Evolutionary conservation across 2,797 vertebrate genomes (phyloP), one percentile per base, ranked within the genome.

Genomic region (Platalea minor): DNA sequence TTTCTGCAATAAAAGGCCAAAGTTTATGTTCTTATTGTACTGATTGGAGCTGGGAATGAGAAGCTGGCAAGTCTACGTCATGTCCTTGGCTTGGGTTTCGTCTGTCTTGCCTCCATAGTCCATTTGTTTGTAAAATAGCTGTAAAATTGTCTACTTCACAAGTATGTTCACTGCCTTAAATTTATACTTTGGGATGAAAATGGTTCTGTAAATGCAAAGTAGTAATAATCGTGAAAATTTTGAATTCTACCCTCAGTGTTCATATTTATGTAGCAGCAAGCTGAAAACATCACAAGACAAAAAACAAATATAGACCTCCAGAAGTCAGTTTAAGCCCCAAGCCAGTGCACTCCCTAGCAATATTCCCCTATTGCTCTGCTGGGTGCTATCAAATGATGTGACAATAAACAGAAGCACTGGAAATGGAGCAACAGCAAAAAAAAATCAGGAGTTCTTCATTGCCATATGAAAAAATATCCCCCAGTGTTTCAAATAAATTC

Each of bases 401-500:
- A 88, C 70, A 96, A 94, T 91, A 86, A 96, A 87, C 50, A 76
- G 85, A 92, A 45, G 67, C 31, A 31, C 48, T 91, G 51, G 25
- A 91, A 94, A 87, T 33, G 28, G 54, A 92, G 48, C 25, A 93
- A 93, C 51, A 84, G 78, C 21, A 63, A 72, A 78, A 87, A 14
- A 14, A 65, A 13, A 57, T 57, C 69, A 56, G 82, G 33, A 91
- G 43, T 3, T 86, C 51, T 90, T 91, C 48, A 84, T 43, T 93
- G 57, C 11, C 89, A 39, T 69, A 88, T 70, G 78, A 95, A 96
- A 95, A 91, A 53, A n/a, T 39, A 85, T 83, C 63, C 59, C 51
- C 76, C 20, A 19, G 37, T 86, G 85, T 93, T 96, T 96, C 57
- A 87, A 95, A 95, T 75, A 93, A 89, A 72, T 95, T 97, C 67